Percentiles rank a stretch among this genome's conserved stretches.
phyloP scores from a whole-genome alignment of 2,888 invertebrate species.

The Abscondita cerata region DNA sequence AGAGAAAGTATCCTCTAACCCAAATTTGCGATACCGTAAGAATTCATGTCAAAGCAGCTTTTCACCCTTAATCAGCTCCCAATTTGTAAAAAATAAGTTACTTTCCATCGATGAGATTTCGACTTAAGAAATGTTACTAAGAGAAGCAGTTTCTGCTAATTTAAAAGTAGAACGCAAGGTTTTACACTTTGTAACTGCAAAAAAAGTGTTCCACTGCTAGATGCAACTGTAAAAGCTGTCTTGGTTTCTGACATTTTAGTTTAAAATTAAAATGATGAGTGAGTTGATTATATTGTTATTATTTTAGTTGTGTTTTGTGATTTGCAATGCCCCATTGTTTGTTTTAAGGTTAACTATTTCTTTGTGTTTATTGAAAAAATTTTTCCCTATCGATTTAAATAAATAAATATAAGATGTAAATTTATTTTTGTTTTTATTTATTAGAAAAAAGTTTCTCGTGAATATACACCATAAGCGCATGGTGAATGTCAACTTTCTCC shows the following conservation, averaged over 20 bases:
- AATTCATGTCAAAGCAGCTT: conserved; percentile 23
- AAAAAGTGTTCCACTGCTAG: not conserved
- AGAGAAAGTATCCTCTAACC: conserved; percentile 33
- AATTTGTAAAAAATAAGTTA: not conserved
- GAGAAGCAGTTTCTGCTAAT: not conserved
- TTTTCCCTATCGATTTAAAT: conserved; percentile 5
- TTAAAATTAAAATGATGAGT: too few relatives aligned
- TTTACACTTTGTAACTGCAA: not conserved
- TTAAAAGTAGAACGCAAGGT: not conserved
- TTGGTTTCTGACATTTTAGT: not conserved
- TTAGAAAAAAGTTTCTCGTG: not conserved
- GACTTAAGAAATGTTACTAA: not conserved
- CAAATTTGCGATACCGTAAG: conserved; percentile 40
- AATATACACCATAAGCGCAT: conserved; percentile 2
- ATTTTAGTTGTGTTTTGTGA: too few relatives aligned
- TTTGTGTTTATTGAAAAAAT: not conserved
- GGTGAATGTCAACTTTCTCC: conserved; percentile 2
- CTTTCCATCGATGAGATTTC: not conserved
- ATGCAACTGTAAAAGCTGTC: not conserved
- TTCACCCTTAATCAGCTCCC: not conserved
- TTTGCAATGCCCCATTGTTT: too few relatives aligned
- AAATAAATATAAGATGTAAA: not conserved
- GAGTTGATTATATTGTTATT: too few relatives aligned
- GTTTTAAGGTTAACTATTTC: too few relatives aligned
- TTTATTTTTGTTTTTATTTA: not conserved